Percentiles rank a stretch among this genome's conserved stretches.
These are phyloP conservation scores for Orcinus orca DNA, from an alignment of 2,113 vertebrate genomes.

Conservation along the genomic window DNA sequence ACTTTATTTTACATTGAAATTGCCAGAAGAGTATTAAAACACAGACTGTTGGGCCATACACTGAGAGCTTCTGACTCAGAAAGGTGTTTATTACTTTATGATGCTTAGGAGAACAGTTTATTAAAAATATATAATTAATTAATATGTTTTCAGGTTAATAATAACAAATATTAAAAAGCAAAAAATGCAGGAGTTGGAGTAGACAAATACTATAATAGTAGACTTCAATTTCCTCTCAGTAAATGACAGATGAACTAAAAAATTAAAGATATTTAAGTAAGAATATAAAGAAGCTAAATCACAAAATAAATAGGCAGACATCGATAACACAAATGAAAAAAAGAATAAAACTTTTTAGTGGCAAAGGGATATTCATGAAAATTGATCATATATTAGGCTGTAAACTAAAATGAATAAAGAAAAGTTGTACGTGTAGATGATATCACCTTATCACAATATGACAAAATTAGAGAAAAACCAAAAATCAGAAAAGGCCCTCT, in stretches of 20 bases:
- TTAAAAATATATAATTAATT: not conserved
- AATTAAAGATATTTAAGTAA: not conserved
- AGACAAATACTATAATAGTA: not conserved
- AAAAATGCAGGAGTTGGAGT: not conserved
- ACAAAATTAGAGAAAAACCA: not conserved
- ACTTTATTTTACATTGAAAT: not conserved
- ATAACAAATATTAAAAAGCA: not conserved
- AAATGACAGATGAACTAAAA: not conserved
- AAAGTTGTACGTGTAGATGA: not conserved
- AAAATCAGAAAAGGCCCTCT: not conserved
- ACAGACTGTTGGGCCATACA: not conserved
- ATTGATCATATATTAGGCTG: not conserved
- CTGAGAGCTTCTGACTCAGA: not conserved
- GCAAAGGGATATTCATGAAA: not conserved
- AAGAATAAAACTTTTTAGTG: not conserved
- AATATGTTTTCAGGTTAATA: not conserved
- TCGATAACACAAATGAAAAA: not conserved
- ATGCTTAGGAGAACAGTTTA: not conserved
- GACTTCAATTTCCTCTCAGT: not conserved
- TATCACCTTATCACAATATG: not conserved
- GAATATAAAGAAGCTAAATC: not conserved
- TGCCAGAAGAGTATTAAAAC: not conserved
- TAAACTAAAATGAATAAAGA: not conserved
- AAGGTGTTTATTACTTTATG: not conserved
- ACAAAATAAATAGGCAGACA: not conserved